Evolutionary conservation across 2,797 vertebrate genomes (phyloP).

Genomic region (Gymnodraco acuticeps): DNA sequence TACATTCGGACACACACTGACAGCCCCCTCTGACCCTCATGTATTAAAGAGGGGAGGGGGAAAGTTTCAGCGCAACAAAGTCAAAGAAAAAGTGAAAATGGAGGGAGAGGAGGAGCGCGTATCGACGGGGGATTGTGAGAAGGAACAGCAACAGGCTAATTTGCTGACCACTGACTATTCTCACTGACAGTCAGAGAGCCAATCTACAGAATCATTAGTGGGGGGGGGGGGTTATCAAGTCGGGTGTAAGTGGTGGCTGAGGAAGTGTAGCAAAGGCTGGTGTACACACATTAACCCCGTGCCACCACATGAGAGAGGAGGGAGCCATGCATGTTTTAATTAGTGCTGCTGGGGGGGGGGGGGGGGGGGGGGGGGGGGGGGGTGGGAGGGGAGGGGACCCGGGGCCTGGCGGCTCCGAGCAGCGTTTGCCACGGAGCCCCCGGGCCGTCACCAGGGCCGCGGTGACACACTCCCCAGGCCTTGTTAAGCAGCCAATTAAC

Average conservation of each 20-base stretch:
- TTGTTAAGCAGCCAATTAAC: conserved; percentile 83
- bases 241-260: conserved; percentile 30
- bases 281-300: conserved; percentile 78
- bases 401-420: conserved; percentile 55
- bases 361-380: conserved; percentile 44
- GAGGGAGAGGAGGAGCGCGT: not conserved
- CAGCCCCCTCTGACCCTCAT: conserved; percentile 40
- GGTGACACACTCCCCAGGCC: conserved; percentile 70
- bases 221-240: conserved; percentile 52
- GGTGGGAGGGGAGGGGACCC: conserved; percentile 49
- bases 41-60: conserved; percentile 25
- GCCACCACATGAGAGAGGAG: conserved; percentile 59
- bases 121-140: not conserved
- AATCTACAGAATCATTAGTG: conserved; percentile 65
- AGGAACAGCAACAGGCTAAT: conserved; percentile 14
- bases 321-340: conserved; percentile 77
- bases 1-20: conserved; percentile 61
- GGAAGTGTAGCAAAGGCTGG: conserved; percentile 55
- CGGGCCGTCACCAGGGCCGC: conserved; percentile 61
- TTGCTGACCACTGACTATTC: conserved; percentile 3
- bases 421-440: conserved; percentile 55
- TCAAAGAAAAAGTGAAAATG: conserved; percentile 5
- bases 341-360: conserved; percentile 67
- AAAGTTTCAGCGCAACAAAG: conserved; percentile 57
- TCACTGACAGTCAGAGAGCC: conserved; percentile 29